Base-by-base conservation (phyloP, 2,888 invertebrate species). In the Xestia rhomboidea region DNA sequence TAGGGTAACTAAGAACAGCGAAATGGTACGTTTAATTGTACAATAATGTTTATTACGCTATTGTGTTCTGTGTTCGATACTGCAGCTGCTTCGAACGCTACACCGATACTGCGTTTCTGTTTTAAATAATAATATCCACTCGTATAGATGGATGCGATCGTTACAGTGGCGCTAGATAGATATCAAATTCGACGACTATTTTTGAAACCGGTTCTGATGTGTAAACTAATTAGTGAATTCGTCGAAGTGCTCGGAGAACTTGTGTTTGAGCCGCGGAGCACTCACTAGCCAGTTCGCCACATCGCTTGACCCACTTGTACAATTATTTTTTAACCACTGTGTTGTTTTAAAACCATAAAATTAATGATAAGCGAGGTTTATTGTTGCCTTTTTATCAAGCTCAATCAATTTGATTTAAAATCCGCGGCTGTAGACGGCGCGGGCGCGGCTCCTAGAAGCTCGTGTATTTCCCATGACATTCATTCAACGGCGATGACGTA, bases 331-430 rank as follows among this genome's bases (percentile, higher is more conserved):
- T 78, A 77, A 81, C 63, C 73, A 79, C 62, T 75, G 73, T 77
- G 74, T 79, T 73, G 83, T 83, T 81, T 77, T 71, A 69, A 73
- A 74, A 76, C 81, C 76, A 85, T 83, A 79, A 83, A 87, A 78
- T 63, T 77, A 85, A 82, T 84, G 72, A 79, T 83, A 76, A 81
- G 76, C 79, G 73, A 71, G 74, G 81, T 87, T 85, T 87, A 85
- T 80, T 73, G 77, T 81, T 71, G 67, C 51, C 64, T 72, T 83
- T 87, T 82, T 84, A 86, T 82, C 73, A 82, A 77, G 81, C 79
- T 81, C 85, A 87, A 85, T 85, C 83, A 83, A 79, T 86, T 83
- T 80, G 83, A 83, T 85, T 86, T 86, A 62, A 80, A 86, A 86
- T 80, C 76, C 78, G 71, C 73, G 38, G 24, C 62, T 34, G 46